Conservation (phyloP, 2,888 invertebrate species). For the Macrophya alboannulata region DNA sequence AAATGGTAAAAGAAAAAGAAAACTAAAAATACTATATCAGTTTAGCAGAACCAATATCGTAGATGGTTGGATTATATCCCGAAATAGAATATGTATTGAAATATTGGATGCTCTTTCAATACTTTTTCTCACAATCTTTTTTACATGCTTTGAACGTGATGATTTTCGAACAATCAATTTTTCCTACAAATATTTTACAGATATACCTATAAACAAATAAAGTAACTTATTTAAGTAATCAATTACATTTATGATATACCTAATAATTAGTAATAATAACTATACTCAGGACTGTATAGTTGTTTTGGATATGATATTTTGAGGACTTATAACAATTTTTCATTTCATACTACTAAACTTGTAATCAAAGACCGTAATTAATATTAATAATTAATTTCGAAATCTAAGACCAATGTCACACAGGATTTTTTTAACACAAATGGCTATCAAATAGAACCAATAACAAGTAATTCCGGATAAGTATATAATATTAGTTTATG, state of each 20-base stretch:
- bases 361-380: background rate
- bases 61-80: slow-evolving; percentile 34
- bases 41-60: slow-evolving; percentile 22
- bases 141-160: slow-evolving; percentile 46
- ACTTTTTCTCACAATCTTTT: slow-evolving; percentile 39
- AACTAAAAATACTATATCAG: slow-evolving; percentile 23
- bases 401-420: slow-evolving; percentile 45
- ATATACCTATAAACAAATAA: slow-evolving; percentile 1
- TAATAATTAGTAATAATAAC: slow-evolving; percentile 44
- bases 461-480: slow-evolving; percentile 16
- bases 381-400: slow-evolving; percentile 13
- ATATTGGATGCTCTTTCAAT: slow-evolving; percentile 43
- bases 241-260: slow-evolving; percentile 31
- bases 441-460: slow-evolving; percentile 26
- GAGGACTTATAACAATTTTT: slow-evolving; percentile 32
- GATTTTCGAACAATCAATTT: slow-evolving; percentile 52
- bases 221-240: slow-evolving; percentile 48
- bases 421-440: background rate
- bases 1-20: slow-evolving; percentile 6
- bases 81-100: slow-evolving; percentile 46
- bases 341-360: slow-evolving; percentile 19
- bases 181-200: slow-evolving; percentile 51
- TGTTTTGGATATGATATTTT: slow-evolving; percentile 43
- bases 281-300: slow-evolving; percentile 48
- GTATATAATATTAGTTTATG: background rate